Conservation (phyloP, 2,888 invertebrate genomes). For the Thecocarcelia acutangulata region DNA sequence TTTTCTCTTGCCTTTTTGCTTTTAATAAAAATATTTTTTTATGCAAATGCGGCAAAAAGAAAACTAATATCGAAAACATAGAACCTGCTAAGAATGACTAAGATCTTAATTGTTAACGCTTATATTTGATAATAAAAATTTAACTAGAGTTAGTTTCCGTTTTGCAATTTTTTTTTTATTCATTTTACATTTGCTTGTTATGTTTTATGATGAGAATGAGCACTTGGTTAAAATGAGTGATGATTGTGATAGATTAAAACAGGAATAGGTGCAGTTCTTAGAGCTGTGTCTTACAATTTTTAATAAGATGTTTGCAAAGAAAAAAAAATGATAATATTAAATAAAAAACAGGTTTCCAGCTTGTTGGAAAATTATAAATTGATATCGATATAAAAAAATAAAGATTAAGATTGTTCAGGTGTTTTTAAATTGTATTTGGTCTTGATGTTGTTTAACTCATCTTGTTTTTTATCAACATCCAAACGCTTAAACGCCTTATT, state of each 20-base stretch:
- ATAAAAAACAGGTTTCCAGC: slow-evolving; percentile 24
- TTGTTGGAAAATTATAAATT: neutral
- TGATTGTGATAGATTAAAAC: slow-evolving; percentile 56
- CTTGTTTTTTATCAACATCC: slow-evolving; percentile 97
- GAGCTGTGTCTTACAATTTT: slow-evolving; percentile 33
- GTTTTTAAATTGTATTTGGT: slow-evolving; percentile 93
- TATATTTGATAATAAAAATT: neutral
- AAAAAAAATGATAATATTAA: slow-evolving; percentile 8
- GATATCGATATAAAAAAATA: slow-evolving; percentile 5
- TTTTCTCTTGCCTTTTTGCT: no score
- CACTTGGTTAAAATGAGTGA: slow-evolving; percentile 51
- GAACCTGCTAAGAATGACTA: no score
- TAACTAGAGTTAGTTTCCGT: slow-evolving; percentile 23
- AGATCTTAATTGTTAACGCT: neutral
- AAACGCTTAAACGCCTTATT: slow-evolving; percentile 97
- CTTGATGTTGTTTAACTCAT: slow-evolving; percentile 97
- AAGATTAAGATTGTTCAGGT: slow-evolving; percentile 73
- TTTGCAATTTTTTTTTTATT: slow-evolving; percentile 67
- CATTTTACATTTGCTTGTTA: slow-evolving; percentile 71
- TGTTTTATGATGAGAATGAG: slow-evolving; percentile 68
- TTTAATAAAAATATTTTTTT: no score
- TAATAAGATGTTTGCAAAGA: slow-evolving; percentile 21
- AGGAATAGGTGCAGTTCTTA: slow-evolving; percentile 32
- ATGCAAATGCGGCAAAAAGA: no score
- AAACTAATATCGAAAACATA: no score